These are phyloP conservation scores for Xestoiulus laeticollis DNA, from an alignment of 2,888 invertebrate genomes.

Conservation along the genomic window DNA sequence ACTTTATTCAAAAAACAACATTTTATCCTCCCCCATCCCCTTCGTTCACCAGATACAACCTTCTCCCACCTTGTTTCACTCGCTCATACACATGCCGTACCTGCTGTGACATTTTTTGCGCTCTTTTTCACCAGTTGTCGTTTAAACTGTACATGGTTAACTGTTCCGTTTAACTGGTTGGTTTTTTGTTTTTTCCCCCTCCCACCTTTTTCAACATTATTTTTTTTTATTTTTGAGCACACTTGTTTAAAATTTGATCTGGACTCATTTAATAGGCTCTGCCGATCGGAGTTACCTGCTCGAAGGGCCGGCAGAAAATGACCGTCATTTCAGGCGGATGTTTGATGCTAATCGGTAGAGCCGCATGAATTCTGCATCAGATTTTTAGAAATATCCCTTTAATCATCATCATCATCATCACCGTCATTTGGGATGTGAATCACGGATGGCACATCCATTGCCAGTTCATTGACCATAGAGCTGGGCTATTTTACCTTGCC, in stretches of 20 bases:
- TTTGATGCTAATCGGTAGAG: background rate
- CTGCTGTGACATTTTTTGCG: conserved; percentile 43
- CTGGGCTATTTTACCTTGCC: background rate
- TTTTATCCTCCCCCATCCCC: background rate
- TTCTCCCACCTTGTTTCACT: conserved; percentile 18
- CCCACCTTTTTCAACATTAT: background rate
- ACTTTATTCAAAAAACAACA: background rate
- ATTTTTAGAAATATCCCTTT: background rate
- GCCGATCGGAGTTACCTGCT: background rate
- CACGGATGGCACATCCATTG: background rate
- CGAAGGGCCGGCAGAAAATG: background rate
- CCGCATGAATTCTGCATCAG: background rate
- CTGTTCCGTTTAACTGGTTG: background rate
- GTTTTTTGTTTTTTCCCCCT: background rate
- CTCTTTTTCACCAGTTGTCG: conserved; percentile 39
- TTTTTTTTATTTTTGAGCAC: background rate
- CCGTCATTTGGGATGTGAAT: background rate
- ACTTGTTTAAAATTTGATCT: background rate
- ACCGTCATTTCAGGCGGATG: background rate
- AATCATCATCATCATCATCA: background rate
- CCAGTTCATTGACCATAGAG: background rate
- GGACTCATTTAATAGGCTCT: background rate
- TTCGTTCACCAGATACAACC: background rate
- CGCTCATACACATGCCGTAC: conserved; percentile 43
- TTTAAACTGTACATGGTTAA: conserved; percentile 39